Evolutionary conservation across 2,797 vertebrate genomes (phyloP).

Genomic region (Petrocephalus sullivani): DNA sequence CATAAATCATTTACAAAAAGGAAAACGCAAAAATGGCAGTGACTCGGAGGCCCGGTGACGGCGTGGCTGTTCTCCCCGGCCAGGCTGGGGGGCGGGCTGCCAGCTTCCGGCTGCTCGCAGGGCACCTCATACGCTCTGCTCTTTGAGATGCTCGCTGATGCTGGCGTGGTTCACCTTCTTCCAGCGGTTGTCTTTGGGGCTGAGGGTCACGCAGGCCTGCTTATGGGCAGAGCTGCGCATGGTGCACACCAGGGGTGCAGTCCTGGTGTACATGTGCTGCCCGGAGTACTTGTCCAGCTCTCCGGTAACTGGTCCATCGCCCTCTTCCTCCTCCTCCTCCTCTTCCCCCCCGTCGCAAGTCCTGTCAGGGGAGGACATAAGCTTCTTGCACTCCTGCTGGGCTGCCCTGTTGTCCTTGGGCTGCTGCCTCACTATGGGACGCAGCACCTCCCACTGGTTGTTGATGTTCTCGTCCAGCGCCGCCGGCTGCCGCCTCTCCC

Average conservation of each 20-base stretch:
- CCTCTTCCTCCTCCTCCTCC: constrained; percentile 62
- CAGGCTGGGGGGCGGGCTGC: neutral
- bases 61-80: too few relatives aligned
- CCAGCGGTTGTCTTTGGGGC: constrained; percentile 91
- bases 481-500: constrained; percentile 64
- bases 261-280: constrained; percentile 69
- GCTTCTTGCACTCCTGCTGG: constrained; percentile 86
- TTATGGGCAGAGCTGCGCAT: constrained; percentile 73
- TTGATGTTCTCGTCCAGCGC: constrained; percentile 73
- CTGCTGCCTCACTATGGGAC: constrained; percentile 72
- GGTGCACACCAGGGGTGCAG: constrained; percentile 70
- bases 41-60: neutral
- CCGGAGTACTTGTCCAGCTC: constrained; percentile 74
- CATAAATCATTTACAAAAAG: constrained; percentile 46
- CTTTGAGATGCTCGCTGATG: constrained; percentile 72
- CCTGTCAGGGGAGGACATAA: constrained; percentile 78
- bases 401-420: constrained; percentile 73
- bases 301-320: constrained; percentile 13
- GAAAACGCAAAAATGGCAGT: neutral
- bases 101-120: neutral
- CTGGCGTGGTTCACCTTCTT: constrained; percentile 71
- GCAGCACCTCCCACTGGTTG: constrained; percentile 92
- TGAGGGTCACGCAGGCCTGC: constrained; percentile 69
- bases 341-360: constrained; percentile 66
- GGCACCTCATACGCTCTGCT: constrained; percentile 67